Evolutionary conservation across 1,140 invertebrate genomes (phyloP).

Genomic region (Drosophila novamexicana): DNA sequence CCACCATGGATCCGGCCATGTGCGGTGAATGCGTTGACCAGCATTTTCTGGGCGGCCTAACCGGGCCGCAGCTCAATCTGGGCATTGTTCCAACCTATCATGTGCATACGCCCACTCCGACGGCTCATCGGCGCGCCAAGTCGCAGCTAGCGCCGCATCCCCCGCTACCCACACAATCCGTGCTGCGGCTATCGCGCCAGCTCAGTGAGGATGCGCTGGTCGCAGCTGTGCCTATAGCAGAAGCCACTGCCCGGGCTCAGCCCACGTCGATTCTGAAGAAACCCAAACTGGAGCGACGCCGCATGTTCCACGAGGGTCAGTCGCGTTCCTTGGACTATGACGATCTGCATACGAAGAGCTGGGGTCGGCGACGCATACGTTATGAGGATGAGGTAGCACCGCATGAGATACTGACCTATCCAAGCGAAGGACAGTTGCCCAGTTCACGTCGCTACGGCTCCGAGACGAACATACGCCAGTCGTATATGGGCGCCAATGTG

Average conservation of each 20-base stretch:
- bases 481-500: conserved; percentile 81
- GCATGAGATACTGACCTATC: neutral
- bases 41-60: conserved; percentile 73
- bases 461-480: conserved; percentile 81
- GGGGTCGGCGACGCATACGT: conserved; percentile 76
- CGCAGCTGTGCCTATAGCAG: conserved; percentile 75
- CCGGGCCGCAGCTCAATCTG: conserved; percentile 72
- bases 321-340: conserved; percentile 81
- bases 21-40: conserved; percentile 83
- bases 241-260: conserved; percentile 57
- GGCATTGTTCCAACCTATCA: conserved; percentile 78
- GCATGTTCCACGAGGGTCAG: conserved; percentile 78
- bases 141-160: conserved; percentile 65
- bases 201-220: conserved; percentile 78
- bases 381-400: conserved; percentile 74
- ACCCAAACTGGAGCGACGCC: conserved; percentile 73
- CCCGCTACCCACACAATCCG: conserved; percentile 73
- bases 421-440: conserved; percentile 11
- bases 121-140: conserved; percentile 71
- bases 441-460: conserved; percentile 76
- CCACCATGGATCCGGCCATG: conserved; percentile 76
- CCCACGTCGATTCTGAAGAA: conserved; percentile 81
- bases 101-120: conserved; percentile 81
- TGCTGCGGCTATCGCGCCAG: conserved; percentile 74
- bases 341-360: conserved; percentile 79